Base-by-base conservation (phyloP, 30 jellyfish, hydroid and myxozoan species). In the Haliclystus octoradiatus region DNA sequence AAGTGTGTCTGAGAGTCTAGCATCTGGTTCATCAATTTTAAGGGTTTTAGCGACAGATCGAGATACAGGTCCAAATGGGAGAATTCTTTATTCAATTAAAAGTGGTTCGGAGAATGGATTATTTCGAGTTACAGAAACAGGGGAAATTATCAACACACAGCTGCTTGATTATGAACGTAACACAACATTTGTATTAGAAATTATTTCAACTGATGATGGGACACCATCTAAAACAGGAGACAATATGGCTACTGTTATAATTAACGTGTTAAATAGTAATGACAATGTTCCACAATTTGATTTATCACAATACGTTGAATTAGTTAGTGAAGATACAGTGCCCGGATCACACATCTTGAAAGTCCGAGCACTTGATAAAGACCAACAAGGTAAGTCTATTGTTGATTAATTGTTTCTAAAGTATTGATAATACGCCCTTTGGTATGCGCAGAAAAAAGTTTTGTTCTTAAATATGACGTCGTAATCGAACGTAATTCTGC, bases 51-150 rank as follows among this genome's bases (percentile, higher is more conserved):
- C 94, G 33, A 35, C 88, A 28, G 97, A 88, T 33, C 52, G 60
- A 31, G 97, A 88, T 62, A 70, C 89, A 2, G 97, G 97, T 3
- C 4, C 24, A 3, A 88, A 88, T 70, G 94, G 94, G 9, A 80
- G 70, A 3, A 22, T 88, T 49, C 62, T 69, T 1, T 88, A 74
- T 67, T 32, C 27, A 23, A 78, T 88, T 24, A 62, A 49, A 35
- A 57, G 71, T 29, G 97, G 97, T 4, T 87, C 78, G 49, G 87
- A 79, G 1, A 77, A 49, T 26, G 73, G 70, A 31, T 52, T 75
- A 19, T 88, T 88, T 60, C 73, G 83, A 26, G 65, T 88, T 14
- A 80, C 87, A 15, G 77, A 70, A 57, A 46, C 83, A 30, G 97
- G 97, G 0, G 75, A 29, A 15, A 66, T 88, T 26, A 81, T 61